Evolutionary conservation across 2,797 vertebrate species (phyloP).

Genomic region (Picus viridis): DNA sequence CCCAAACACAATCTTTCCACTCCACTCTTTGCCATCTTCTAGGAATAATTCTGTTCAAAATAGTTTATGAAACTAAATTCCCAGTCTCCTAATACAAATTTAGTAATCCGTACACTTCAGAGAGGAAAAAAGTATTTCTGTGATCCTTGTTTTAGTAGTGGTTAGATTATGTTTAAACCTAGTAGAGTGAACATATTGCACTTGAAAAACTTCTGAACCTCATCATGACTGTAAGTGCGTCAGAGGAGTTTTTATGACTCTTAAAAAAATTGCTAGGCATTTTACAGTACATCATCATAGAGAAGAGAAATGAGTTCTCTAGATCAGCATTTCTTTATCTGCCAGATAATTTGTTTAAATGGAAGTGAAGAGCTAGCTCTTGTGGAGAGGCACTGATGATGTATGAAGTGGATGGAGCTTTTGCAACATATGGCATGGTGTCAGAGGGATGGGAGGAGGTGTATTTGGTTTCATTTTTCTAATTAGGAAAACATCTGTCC

Average conservation of each 20-base stretch:
- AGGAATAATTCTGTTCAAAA: neutral
- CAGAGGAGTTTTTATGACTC: neutral
- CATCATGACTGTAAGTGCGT: neutral
- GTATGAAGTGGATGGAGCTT: neutral
- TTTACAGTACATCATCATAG: neutral
- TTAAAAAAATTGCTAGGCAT: neutral
- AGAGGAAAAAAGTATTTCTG: neutral
- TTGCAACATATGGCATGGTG: neutral
- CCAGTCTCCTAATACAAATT: neutral
- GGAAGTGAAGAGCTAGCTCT: neutral
- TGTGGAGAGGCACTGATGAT: neutral
- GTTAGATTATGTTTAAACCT: neutral
- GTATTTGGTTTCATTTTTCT: slow-evolving; percentile 15
- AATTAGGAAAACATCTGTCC: neutral
- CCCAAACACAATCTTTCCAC: accelerated
- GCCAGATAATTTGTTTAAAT: neutral
- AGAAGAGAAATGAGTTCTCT: neutral
- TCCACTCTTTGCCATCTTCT: neutral
- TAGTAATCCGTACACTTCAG: neutral
- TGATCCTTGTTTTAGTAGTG: neutral
- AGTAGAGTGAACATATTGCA: neutral
- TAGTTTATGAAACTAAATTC: neutral
- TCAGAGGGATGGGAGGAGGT: neutral
- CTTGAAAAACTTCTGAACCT: neutral
- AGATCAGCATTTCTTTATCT: neutral